These are phyloP conservation scores for Genyomyrus donnyi DNA, from an alignment of 2,113 vertebrate species.

Conservation along the genomic window DNA sequence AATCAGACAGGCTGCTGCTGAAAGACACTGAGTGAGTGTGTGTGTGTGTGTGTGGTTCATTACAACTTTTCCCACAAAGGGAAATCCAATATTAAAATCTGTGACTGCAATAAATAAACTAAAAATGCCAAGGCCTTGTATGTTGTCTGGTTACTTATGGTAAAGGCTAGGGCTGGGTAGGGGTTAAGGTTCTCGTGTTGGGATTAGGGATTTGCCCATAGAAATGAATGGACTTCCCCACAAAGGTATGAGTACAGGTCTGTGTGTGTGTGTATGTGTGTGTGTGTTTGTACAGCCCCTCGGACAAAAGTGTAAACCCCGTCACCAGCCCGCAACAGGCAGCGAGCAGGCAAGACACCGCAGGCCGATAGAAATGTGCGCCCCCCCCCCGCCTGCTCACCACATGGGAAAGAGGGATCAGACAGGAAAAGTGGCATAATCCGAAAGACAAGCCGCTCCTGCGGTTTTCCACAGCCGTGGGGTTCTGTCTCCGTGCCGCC, in stretches of 20 bases:
- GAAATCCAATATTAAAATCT: too few species aligned
- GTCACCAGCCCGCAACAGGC: neutral
- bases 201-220: too few species aligned
- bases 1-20: neutral
- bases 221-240: too few species aligned
- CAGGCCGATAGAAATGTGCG: neutral
- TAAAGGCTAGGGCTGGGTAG: too few species aligned
- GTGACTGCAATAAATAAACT: too few species aligned
- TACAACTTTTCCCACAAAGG: too few species aligned
- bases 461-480: neutral
- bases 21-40: neutral
- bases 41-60: neutral
- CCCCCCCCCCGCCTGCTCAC: neutral
- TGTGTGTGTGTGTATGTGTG: neutral
- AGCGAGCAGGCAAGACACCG: neutral
- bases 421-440: neutral
- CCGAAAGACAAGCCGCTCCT: slow-evolving; percentile 7
- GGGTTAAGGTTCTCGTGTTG: too few species aligned
- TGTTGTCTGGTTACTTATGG: too few species aligned
- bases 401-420: neutral
- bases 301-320: neutral
- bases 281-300: neutral
- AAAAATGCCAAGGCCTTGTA: too few species aligned
- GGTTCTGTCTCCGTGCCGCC: too few species aligned
- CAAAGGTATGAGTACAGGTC: too few species aligned